Percentiles rank a stretch among this genome's conserved stretches.
These are phyloP conservation scores for Mormyrus hasselquistii DNA, from an alignment of 2,797 vertebrate species.

Conservation along the genomic window DNA sequence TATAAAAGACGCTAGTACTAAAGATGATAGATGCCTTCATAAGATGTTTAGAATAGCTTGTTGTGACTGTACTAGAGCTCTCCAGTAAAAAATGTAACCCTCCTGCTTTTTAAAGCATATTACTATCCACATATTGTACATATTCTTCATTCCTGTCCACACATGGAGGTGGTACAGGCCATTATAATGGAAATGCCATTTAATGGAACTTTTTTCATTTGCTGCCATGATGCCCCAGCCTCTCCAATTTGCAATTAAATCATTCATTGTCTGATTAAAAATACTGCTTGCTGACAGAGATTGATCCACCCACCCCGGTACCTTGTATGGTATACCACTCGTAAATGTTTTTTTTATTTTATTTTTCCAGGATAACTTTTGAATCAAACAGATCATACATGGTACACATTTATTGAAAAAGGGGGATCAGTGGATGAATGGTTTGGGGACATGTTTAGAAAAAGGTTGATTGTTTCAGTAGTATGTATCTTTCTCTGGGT, in stretches of 20 bases:
- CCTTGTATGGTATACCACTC: neutral
- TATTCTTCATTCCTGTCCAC: neutral
- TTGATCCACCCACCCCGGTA: neutral
- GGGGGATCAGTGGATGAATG: neutral
- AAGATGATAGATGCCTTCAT: neutral
- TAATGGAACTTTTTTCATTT: neutral
- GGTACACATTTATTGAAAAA: neutral
- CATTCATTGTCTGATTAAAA: neutral
- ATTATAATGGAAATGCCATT: neutral
- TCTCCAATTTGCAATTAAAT: neutral
- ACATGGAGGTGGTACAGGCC: neutral
- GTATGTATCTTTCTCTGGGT: neutral
- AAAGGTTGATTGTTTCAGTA: neutral
- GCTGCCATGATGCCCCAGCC: neutral
- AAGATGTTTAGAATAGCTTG: neutral
- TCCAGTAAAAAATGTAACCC: neutral
- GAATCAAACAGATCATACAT: neutral
- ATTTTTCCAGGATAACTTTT: neutral
- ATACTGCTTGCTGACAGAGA: neutral
- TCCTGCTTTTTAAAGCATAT: neutral
- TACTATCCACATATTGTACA: neutral
- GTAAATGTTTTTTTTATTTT: neutral
- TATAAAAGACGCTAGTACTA: neutral
- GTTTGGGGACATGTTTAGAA: neutral
- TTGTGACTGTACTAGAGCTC: neutral